These are phyloP conservation scores for Perca schrenkii DNA, from an alignment of 2,113 vertebrate genomes.

Conservation along the genomic window DNA sequence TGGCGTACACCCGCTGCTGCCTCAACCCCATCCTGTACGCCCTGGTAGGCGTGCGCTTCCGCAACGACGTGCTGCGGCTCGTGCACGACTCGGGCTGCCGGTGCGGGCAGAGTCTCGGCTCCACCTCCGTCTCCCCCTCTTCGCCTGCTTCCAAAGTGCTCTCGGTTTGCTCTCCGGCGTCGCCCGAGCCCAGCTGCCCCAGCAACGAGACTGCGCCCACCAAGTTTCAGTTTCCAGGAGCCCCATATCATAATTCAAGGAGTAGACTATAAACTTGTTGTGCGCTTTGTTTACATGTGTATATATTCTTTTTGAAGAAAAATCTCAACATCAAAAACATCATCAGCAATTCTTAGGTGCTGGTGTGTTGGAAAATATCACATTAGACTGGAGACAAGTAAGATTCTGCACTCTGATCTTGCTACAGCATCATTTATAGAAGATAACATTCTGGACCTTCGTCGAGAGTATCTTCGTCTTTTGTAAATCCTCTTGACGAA, in stretches of 20 bases:
- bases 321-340: too few species aligned
- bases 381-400: too few species aligned
- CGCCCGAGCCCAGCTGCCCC: slow-evolving; percentile 3
- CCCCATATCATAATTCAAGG: background rate
- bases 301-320: too few species aligned
- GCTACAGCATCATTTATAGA: too few species aligned
- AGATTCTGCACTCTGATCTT: too few species aligned
- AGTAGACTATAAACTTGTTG: too few species aligned
- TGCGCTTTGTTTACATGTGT: background rate
- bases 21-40: slow-evolving; percentile 95
- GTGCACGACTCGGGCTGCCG: slow-evolving; percentile 72
- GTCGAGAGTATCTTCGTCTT: too few species aligned
- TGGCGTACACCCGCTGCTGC: slow-evolving; percentile 92
- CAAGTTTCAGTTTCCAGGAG: slow-evolving; percentile 31
- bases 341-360: too few species aligned
- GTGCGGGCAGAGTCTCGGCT: background rate
- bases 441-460: too few species aligned
- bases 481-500: too few species aligned
- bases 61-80: slow-evolving; percentile 86
- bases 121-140: slow-evolving; percentile 49
- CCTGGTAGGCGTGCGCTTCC: slow-evolving; percentile 91
- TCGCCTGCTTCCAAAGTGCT: slow-evolving; percentile 40
- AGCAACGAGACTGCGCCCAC: background rate
- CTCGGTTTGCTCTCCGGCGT: slow-evolving; percentile 7
- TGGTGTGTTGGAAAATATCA: too few species aligned